phyloP scores from a whole-genome alignment of 2,797 vertebrate genomes.

The Rousettus madagascariensis region DNA sequence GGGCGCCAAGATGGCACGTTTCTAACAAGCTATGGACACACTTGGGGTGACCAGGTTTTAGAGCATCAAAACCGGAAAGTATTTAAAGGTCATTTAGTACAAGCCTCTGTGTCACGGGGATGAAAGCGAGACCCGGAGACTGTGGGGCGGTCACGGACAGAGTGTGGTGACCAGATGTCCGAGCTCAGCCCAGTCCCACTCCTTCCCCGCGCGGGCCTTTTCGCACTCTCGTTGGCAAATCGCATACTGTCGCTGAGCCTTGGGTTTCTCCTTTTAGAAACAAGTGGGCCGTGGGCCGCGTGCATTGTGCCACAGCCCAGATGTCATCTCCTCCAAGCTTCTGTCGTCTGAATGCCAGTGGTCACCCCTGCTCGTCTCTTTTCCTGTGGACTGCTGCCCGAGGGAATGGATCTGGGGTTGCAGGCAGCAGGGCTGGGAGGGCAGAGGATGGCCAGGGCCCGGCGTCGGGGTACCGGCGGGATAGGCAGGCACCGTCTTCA shows the following conservation, averaged over 20 bases:
- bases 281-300: background rate
- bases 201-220: no score
- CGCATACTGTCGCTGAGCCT: background rate
- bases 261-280: constrained; percentile 14
- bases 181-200: background rate
- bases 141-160: background rate
- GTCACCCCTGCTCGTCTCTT: background rate
- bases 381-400: background rate
- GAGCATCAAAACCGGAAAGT: background rate
- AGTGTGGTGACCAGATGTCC: background rate
- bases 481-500: background rate
- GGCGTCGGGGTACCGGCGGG: background rate
- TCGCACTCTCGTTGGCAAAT: background rate
- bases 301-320: background rate
- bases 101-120: background rate
- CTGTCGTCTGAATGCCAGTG: background rate
- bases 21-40: background rate
- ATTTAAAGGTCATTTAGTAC: background rate
- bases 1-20: background rate
- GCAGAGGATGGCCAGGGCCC: background rate
- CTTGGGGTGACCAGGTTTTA: background rate
- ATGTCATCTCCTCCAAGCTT: background rate
- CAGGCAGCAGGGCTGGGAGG: background rate
- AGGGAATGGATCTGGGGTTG: background rate
- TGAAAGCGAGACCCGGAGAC: background rate